These are phyloP conservation scores for Tricholaema leucomelas DNA, from an alignment of 2,113 vertebrate genomes.

Conservation along the genomic window DNA sequence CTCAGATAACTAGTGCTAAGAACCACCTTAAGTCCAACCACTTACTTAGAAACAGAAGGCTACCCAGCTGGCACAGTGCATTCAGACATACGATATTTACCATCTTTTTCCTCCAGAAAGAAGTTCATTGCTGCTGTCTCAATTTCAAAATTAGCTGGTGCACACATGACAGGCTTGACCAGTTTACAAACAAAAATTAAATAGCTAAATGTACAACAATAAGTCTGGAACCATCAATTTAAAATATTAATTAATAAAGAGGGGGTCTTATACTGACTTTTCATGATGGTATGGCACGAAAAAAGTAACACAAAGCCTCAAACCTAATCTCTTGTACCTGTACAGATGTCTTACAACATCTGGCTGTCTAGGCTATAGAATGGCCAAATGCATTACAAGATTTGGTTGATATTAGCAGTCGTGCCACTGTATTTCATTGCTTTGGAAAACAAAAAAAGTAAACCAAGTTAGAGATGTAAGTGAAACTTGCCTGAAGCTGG, in stretches of 20 bases:
- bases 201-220: background rate
- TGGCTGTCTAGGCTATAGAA: background rate
- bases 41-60: background rate
- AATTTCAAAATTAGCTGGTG: background rate
- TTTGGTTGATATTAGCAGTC: background rate
- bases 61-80: background rate
- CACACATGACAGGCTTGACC: background rate
- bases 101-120: background rate
- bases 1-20: background rate
- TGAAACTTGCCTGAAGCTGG: conserved; percentile 86
- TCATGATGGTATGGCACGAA: background rate
- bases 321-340: background rate
- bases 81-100: background rate
- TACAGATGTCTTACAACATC: background rate
- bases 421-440: background rate
- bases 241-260: background rate
- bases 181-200: background rate
- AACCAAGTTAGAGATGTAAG: background rate
- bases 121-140: background rate
- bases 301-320: background rate
- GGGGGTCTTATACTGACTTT: background rate
- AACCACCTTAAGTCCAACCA: background rate
- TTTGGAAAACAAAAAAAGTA: background rate
- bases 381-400: background rate
- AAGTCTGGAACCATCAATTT: background rate